Conservation (phyloP, 2,113 vertebrate species). For the Aleadryas rufinucha region DNA sequence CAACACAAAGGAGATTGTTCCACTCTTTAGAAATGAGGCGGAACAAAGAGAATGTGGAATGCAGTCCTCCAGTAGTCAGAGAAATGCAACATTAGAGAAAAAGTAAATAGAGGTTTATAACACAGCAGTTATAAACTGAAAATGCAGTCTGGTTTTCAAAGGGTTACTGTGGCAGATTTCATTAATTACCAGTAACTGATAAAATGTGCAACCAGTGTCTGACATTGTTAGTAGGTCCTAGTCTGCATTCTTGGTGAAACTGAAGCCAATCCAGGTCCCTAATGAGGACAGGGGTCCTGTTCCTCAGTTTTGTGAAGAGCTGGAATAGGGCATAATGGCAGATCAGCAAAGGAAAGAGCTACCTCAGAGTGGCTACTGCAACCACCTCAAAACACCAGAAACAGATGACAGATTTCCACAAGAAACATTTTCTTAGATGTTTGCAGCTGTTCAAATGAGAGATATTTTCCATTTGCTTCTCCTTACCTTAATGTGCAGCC, state of each 20-base stretch:
- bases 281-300: fast-evolving
- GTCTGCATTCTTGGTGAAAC: not conserved
- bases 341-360: not conserved
- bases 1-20: not conserved
- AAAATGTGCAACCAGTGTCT: not conserved
- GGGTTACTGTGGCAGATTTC: not conserved
- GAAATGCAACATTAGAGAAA: not conserved
- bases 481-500: not conserved
- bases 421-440: not conserved
- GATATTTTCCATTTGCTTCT: not conserved
- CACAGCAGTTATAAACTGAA: not conserved
- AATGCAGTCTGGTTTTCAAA: not conserved
- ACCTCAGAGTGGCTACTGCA: not conserved
- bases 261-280: not conserved
- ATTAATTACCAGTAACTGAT: not conserved
- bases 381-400: not conserved
- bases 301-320: not conserved
- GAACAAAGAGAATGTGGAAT: not conserved
- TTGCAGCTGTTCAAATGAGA: not conserved
- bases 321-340: fast-evolving
- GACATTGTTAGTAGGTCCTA: not conserved
- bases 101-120: not conserved
- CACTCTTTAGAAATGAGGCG: not conserved
- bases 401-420: not conserved
- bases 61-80: not conserved